Evolutionary conservation across 92 coral and sea anemone genomes (phyloP).

Genomic region (Porites cylindrica): DNA sequence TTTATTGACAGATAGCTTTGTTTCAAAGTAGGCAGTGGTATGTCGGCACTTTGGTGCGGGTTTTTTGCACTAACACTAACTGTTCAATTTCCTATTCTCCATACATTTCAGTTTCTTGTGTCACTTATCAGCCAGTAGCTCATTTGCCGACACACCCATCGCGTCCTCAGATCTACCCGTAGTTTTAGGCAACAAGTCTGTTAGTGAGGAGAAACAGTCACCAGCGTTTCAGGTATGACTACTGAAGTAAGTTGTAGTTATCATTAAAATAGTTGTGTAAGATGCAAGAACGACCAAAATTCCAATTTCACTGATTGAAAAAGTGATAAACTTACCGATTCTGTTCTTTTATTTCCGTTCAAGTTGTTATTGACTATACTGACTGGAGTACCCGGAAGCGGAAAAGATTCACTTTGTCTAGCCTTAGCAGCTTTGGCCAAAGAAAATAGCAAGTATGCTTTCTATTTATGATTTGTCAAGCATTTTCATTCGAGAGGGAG

Average conservation of each 20-base stretch:
- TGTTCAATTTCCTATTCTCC: background rate
- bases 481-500: background rate
- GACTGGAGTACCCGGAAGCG: constrained; percentile 89
- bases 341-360: background rate
- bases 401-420: constrained; percentile 78
- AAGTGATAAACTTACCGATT: too few species aligned
- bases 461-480: background rate
- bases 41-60: too few species aligned
- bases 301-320: too few species aligned
- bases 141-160: constrained; percentile 62
- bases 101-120: constrained; percentile 56
- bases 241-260: background rate
- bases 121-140: constrained; percentile 72
- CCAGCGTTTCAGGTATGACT: constrained; percentile 30
- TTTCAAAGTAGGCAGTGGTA: too few species aligned
- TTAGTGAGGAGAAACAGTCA: background rate
- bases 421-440: constrained; percentile 79
- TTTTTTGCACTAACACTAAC: too few species aligned
- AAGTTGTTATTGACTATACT: constrained; percentile 76
- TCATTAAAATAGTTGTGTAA: too few species aligned
- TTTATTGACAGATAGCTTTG: too few species aligned
- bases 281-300: too few species aligned
- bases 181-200: constrained; percentile 37
- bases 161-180: constrained; percentile 55
- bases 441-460: constrained; percentile 85